Base-by-base conservation (phyloP, 2,888 invertebrate genomes). In the Isotomurus palustris region DNA sequence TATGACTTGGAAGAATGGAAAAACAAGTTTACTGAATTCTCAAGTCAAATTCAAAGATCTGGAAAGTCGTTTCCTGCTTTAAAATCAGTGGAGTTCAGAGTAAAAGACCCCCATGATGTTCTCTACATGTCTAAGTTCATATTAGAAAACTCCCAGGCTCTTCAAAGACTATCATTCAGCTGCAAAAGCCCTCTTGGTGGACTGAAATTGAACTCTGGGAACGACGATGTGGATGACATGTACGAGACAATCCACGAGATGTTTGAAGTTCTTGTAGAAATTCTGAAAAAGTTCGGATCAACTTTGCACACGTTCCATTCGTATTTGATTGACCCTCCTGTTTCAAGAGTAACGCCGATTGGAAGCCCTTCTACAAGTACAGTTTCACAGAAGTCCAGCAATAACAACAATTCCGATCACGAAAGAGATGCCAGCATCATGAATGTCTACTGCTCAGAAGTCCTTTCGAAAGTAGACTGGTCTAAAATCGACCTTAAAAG, bases 51-150 rank as follows among this genome's bases (percentile, higher is more conserved):
- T 27, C 4, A 10, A 4, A 52, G 29, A 21, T 25, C 10, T n/a
- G 50, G 50, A n/a, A 27, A 40, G 3, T 28, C 21, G 8, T 52
- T 52, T n/a, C 52, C 52, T 22, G 21, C 41, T 24, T 36, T 52
- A 17, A 41, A 41, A 22, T 27, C 27, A 3, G n/a, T 52, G 2
- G 52, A 52, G 17, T 52, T 52, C 29, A 27, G 52, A 40, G 52
- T 43, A 12, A 41, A 43, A 41, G 52, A 52, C 19, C 43, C 43
- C 5, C 52, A 52, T 25, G 52, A 52, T 19, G 52, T 52, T 14
- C 43, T 52, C 6, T 52, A 52, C 52, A 52, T 52, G 52, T 21
- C 21, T n/a, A 52, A 52, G 19, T 21, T 52, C 2, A n/a, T 52
- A 8, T 19, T 25, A 27, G 29, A 38, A 5, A 43, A 52, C 29